A percentile compares a stretch with the other conserved stretches of the same genome.
Evolutionary conservation across 1,140 invertebrate genomes (phyloP).

Genomic region (Polypedilum pembai): DNA sequence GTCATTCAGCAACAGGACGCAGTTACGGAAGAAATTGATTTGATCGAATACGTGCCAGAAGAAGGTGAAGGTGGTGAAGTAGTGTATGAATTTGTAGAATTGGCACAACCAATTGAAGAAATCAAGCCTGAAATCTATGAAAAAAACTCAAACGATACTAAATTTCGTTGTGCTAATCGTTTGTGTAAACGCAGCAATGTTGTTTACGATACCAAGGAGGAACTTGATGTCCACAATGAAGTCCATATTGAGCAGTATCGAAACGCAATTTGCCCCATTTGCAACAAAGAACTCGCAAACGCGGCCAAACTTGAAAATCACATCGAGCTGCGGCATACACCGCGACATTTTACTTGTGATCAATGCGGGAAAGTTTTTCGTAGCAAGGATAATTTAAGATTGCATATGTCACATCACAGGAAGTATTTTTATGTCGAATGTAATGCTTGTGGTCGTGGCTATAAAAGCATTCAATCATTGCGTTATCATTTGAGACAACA

Average conservation of each 20-base stretch:
- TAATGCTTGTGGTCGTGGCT: not conserved
- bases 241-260: not conserved
- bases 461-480: conserved; percentile 4
- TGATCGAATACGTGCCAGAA: not conserved
- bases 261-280: not conserved
- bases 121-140: not conserved
- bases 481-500: conserved; percentile 11
- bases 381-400: conserved; percentile 3
- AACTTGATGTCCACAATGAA: not conserved
- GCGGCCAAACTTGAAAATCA: not conserved
- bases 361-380: not conserved
- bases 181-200: not conserved
- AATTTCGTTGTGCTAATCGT: not conserved
- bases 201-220: not conserved
- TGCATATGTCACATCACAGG: conserved; percentile 4
- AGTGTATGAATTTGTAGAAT: not conserved
- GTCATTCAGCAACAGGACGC: not conserved
- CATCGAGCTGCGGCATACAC: not conserved
- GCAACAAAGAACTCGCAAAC: not conserved
- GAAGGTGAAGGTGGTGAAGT: not conserved
- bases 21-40: not conserved
- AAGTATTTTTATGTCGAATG: conserved; percentile 11
- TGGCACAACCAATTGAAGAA: not conserved
- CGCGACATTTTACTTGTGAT: not conserved
- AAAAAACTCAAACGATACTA: not conserved